Evolutionary conservation across 2,113 vertebrate genomes (phyloP).

Genomic region (Petromus typicus): DNA sequence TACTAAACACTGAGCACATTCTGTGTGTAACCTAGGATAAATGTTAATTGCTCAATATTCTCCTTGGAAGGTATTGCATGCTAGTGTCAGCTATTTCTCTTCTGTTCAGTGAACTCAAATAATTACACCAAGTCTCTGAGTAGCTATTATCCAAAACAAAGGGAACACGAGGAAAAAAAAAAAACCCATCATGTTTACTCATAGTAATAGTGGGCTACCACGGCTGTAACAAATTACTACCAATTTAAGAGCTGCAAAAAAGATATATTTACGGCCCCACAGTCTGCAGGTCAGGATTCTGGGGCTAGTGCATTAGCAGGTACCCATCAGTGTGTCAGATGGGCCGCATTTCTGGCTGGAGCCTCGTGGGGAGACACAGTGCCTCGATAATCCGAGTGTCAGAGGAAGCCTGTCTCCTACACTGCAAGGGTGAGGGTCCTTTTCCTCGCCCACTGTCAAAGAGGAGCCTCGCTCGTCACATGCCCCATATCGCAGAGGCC

Average conservation of each 20-base stretch:
- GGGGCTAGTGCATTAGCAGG: fast-evolving
- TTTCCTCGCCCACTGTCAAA: neutral
- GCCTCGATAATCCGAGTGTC: neutral
- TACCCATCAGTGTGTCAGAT: fast-evolving
- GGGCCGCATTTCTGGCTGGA: no score
- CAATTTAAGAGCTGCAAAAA: fast-evolving
- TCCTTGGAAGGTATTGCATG: neutral
- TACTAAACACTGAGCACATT: neutral
- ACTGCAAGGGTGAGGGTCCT: fast-evolving
- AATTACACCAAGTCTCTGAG: neutral
- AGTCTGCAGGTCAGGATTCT: fast-evolving
- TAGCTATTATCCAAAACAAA: conserved; percentile 11
- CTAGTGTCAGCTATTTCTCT: neutral
- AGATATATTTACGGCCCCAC: fast-evolving
- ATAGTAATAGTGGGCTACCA: fast-evolving
- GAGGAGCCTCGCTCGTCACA: no score
- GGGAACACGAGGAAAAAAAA: neutral
- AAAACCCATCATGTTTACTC: neutral
- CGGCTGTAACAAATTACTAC: neutral
- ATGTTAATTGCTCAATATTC: neutral
- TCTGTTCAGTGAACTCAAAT: conserved; percentile 24
- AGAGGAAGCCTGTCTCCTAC: fast-evolving
- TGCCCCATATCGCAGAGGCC: neutral
- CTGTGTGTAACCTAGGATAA: neutral
- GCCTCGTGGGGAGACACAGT: fast-evolving